Conservation (phyloP, 2,797 vertebrate genomes). For the Lithobates sylvaticus region DNA sequence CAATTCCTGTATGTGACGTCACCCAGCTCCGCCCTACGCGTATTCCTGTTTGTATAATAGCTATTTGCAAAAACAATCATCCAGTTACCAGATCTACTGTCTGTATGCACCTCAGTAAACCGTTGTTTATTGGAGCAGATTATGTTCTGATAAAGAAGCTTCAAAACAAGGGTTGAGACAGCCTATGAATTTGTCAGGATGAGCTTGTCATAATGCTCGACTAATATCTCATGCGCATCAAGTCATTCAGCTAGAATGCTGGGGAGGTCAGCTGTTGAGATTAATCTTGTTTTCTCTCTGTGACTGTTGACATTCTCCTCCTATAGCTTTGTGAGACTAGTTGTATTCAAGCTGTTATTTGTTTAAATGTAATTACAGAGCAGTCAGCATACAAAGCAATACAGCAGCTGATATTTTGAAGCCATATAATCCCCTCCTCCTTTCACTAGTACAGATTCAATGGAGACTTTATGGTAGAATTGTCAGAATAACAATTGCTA, state of each 20-base stretch:
- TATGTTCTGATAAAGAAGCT: not conserved
- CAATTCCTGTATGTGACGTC: too few relatives aligned
- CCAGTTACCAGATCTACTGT: not conserved
- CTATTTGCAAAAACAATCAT: not conserved
- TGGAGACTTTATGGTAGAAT: not conserved
- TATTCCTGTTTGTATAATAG: too few relatives aligned
- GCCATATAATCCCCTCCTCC: slow-evolving; percentile 1
- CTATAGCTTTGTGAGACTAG: not conserved
- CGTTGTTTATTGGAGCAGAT: not conserved
- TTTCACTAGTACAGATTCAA: not conserved
- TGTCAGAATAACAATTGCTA: not conserved
- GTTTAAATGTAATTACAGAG: slow-evolving; percentile 2
- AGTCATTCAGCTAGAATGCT: not conserved
- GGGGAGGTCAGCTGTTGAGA: not conserved
- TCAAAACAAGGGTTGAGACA: not conserved
- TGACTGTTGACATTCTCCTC: not conserved
- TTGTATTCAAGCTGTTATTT: not conserved
- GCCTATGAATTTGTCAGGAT: not conserved
- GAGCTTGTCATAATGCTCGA: not conserved
- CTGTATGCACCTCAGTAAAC: not conserved
- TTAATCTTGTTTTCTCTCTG: slow-evolving; percentile 3
- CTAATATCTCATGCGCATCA: not conserved
- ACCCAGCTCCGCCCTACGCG: too few relatives aligned
- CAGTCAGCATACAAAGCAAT: slow-evolving; percentile 6
- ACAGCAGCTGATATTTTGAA: slow-evolving; percentile 18